A percentile compares a stretch with the other conserved stretches of the same genome.
These are phyloP conservation scores for Blera fallax DNA, from an alignment of 2,888 invertebrate species.

Conservation along the genomic window DNA sequence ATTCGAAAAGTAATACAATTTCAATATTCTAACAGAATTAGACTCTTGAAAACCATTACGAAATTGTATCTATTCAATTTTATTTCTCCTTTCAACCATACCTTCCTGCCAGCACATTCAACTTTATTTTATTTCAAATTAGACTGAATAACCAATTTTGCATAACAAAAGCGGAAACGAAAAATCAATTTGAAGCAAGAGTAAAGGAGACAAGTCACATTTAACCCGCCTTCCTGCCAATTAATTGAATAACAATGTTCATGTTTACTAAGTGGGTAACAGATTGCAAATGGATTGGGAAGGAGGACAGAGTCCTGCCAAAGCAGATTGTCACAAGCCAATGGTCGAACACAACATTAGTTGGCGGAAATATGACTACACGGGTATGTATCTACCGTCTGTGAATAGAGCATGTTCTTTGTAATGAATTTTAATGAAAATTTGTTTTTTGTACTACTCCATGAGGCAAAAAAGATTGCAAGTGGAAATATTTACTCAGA, in stretches of 20 bases:
- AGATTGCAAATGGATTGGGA: conserved; percentile 3
- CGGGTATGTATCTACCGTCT: conserved; percentile 1
- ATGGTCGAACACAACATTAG: conserved; percentile 32
- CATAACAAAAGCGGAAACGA: conserved; percentile 16
- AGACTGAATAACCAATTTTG: conserved; percentile 16
- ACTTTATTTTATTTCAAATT: conserved; percentile 26
- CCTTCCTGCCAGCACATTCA: not conserved
- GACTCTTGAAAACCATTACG: conserved; percentile 1
- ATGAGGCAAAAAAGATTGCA: conserved; percentile 2
- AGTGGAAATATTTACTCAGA: conserved; percentile 16
- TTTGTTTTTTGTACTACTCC: conserved; percentile 25
- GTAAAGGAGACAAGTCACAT: conserved; percentile 19
- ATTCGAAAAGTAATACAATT: not conserved
- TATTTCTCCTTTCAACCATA: not conserved
- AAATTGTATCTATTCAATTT: conserved; percentile 17
- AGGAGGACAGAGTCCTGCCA: not conserved
- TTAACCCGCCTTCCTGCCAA: not conserved
- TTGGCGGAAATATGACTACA: conserved; percentile 40
- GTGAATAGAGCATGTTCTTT: conserved; percentile 1
- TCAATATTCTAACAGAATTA: not conserved
- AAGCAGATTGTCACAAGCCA: conserved; percentile 20
- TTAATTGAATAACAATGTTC: conserved; percentile 44
- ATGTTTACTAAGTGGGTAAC: conserved; percentile 47
- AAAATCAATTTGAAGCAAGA: conserved; percentile 5
- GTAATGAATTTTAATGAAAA: conserved; percentile 44